Conservation (phyloP, 1,140 invertebrate genomes). For the Orius laevigatus region DNA sequence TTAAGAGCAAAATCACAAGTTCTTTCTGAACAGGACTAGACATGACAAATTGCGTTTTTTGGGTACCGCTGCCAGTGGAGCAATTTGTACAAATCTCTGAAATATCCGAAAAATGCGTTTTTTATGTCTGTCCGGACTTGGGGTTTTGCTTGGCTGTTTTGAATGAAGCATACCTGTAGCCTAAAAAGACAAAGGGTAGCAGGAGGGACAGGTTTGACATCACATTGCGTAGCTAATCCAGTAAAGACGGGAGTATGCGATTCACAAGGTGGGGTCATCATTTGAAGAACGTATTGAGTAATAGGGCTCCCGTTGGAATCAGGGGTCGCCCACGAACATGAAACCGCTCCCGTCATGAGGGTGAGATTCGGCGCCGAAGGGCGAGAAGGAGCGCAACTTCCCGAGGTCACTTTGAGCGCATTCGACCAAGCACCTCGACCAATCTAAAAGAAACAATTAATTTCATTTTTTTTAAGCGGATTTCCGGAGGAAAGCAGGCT, state of each 20-base stretch:
- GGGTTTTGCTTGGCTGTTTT: too few relatives aligned
- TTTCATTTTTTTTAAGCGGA: background rate
- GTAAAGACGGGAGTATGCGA: slow-evolving; percentile 37
- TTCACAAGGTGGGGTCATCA: slow-evolving; percentile 30
- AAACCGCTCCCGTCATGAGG: slow-evolving; percentile 42
- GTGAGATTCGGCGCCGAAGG: slow-evolving; percentile 35
- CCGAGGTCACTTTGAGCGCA: slow-evolving; percentile 50
- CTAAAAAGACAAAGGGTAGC: slow-evolving; percentile 64
- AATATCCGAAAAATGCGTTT: background rate
- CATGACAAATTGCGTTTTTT: too few relatives aligned
- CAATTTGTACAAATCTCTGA: too few relatives aligned
- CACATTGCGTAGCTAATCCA: slow-evolving; percentile 34
- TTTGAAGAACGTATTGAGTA: slow-evolving; percentile 59
- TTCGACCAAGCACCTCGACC: slow-evolving; percentile 52
- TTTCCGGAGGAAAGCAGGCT: too few relatives aligned
- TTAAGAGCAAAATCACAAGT: too few relatives aligned
- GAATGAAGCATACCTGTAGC: slow-evolving; percentile 33
- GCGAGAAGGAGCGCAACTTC: slow-evolving; percentile 61
- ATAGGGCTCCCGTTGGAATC: slow-evolving; percentile 60
- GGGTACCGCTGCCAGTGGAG: too few relatives aligned
- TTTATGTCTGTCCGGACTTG: background rate
- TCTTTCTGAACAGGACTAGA: too few relatives aligned
- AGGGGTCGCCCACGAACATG: slow-evolving; percentile 56
- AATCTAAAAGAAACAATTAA: slow-evolving; percentile 1
- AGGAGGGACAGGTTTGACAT: slow-evolving; percentile 54